Evolutionary conservation across 2,113 vertebrate genomes (phyloP).

Genomic region (Pachyramphus minor): DNA sequence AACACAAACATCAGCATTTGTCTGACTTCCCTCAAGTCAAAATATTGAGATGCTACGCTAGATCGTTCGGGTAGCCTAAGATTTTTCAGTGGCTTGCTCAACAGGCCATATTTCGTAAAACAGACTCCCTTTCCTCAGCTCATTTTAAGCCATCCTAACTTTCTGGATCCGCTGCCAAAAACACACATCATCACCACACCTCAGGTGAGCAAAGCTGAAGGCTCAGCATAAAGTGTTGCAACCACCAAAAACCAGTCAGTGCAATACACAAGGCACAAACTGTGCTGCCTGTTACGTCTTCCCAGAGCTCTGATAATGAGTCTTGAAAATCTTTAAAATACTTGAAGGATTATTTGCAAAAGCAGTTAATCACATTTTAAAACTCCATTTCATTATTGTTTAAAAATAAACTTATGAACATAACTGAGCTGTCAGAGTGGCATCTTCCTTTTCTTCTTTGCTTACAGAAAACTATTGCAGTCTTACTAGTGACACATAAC

Average conservation of each 20-base stretch:
- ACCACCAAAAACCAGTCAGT: not conserved
- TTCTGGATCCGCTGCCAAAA: not conserved
- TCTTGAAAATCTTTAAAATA: not conserved
- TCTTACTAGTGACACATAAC: not conserved
- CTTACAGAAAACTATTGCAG: not conserved
- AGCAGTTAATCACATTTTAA: not conserved
- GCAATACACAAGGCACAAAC: not conserved
- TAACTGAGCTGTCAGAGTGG: not conserved
- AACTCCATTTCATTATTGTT: not conserved
- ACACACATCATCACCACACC: constrained; percentile 14
- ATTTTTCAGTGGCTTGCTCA: not conserved
- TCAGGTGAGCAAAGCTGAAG: not conserved
- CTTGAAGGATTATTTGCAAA: not conserved
- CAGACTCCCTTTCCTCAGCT: not conserved
- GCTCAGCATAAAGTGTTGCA: not conserved
- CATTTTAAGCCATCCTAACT: not conserved
- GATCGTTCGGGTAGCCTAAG: not conserved
- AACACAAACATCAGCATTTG: not conserved
- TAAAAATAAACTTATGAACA: not conserved
- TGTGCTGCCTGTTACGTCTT: not conserved
- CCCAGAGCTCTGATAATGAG: not conserved
- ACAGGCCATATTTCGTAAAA: not conserved
- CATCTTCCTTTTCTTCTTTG: not conserved
- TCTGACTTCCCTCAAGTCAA: not conserved
- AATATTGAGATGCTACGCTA: not conserved